Percentiles rank a stretch among this genome's conserved stretches.
Evolutionary conservation across 1,140 invertebrate genomes (phyloP).

Genomic region (Nephotettix cincticeps): DNA sequence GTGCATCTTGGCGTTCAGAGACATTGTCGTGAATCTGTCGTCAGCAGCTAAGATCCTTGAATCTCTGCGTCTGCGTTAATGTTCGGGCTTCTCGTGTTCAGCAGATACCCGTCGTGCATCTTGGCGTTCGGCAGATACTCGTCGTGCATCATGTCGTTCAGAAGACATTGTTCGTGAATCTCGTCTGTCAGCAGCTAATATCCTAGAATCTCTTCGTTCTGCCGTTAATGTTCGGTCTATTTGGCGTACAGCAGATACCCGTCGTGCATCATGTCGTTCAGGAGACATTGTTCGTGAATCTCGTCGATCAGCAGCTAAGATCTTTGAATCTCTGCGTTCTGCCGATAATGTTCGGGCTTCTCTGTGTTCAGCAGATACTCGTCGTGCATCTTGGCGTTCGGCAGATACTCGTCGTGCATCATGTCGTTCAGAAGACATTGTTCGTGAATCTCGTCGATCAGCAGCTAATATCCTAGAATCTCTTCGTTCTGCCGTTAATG

Average conservation of each 20-base stretch:
- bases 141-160: neutral
- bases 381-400: neutral
- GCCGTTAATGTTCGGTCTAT: neutral
- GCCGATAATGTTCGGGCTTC: neutral
- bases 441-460: neutral
- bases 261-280: constrained; percentile 13
- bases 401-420: neutral
- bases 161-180: neutral
- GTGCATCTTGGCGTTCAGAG: neutral
- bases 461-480: neutral
- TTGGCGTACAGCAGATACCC: neutral
- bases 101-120: neutral
- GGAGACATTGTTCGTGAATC: neutral
- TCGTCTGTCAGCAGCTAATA: neutral
- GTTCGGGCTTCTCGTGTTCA: neutral
- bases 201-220: too few relatives aligned
- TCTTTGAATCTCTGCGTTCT: neutral
- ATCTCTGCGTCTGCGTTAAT: neutral
- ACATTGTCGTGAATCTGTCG: constrained; percentile 1
- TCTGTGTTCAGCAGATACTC: neutral
- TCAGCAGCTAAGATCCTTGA: neutral
- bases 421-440: neutral
- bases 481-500: constrained; percentile 6
- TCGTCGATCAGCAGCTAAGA: neutral
- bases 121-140: neutral